Percentiles rank a stretch among this genome's conserved stretches.
phyloP scores from a whole-genome alignment of 2,888 invertebrate species.

The Phorcus lineatus region DNA sequence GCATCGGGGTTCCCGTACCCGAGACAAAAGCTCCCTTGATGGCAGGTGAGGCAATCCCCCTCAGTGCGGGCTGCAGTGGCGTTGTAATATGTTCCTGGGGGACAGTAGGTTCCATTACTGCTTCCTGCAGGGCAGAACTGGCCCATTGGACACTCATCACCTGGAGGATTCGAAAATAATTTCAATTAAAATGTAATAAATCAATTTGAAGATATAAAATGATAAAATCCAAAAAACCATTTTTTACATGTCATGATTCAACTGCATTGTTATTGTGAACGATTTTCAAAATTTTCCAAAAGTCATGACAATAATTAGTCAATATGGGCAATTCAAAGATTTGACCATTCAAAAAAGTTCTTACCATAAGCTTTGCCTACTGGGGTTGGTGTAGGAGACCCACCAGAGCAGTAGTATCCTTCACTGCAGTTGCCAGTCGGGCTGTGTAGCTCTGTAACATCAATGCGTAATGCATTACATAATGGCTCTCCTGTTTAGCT shows the following conservation, averaged over 20 bases:
- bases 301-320: too few relatives aligned
- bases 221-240: too few relatives aligned
- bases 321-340: too few relatives aligned
- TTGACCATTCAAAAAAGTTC: neutral
- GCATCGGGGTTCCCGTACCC: constrained; percentile 66
- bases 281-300: too few relatives aligned
- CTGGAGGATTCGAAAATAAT: constrained; percentile 35
- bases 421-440: constrained; percentile 67
- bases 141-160: constrained; percentile 64
- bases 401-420: constrained; percentile 82
- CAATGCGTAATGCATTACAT: neutral
- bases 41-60: constrained; percentile 65
- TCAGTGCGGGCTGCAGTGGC: constrained; percentile 60
- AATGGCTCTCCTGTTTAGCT: neutral
- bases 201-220: too few relatives aligned
- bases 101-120: constrained; percentile 63
- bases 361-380: constrained; percentile 60
- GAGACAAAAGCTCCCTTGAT: constrained; percentile 67
- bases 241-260: too few relatives aligned
- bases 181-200: too few relatives aligned
- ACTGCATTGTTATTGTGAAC: too few relatives aligned
- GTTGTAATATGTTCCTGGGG: constrained; percentile 69
- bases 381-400: constrained; percentile 86
- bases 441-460: constrained; percentile 49
- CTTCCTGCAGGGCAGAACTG: constrained; percentile 64